Evolutionary conservation across 1,140 invertebrate genomes (phyloP).

Genomic region (Proales similis): DNA sequence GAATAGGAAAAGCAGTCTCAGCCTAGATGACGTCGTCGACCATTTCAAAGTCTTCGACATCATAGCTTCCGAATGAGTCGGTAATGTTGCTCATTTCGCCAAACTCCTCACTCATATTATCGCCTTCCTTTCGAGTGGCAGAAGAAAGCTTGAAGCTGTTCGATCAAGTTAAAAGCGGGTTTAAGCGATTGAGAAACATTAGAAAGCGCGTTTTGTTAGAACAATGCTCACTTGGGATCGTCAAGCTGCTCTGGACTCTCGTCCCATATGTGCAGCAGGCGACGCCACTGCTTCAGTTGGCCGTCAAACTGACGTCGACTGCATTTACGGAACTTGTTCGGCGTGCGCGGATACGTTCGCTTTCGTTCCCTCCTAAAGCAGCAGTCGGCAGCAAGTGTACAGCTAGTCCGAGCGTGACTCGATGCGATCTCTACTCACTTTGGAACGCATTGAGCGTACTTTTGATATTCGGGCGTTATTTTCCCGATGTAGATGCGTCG

Average conservation of each 20-base stretch:
- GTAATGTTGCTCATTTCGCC: too few relatives aligned
- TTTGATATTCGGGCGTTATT: conserved; percentile 77
- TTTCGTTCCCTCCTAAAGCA: conserved; percentile 59
- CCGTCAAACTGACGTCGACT: conserved; percentile 81
- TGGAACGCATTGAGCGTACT: conserved; percentile 66
- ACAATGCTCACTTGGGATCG: conserved; percentile 34
- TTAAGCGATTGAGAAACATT: neutral
- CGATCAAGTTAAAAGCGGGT: too few relatives aligned
- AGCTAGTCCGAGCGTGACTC: conserved; percentile 15
- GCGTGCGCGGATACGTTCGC: conserved; percentile 71
- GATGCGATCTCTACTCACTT: conserved; percentile 56
- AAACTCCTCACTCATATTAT: too few relatives aligned
- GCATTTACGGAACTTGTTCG: conserved; percentile 75
- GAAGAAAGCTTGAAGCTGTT: too few relatives aligned
- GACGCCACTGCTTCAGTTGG: conserved; percentile 74
- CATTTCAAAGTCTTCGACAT: too few relatives aligned
- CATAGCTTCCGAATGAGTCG: too few relatives aligned
- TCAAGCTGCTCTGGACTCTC: conserved; percentile 39
- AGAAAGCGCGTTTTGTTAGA: neutral
- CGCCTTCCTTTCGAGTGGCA: too few relatives aligned
- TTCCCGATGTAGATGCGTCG: conserved; percentile 92
- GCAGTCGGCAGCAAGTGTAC: conserved; percentile 33
- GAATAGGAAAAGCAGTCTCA: too few relatives aligned
- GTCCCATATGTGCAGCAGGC: conserved; percentile 74
- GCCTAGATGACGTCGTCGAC: too few relatives aligned